A percentile compares a stretch with the other conserved stretches of the same genome.
Conservation (phyloP, 2,113 vertebrate genomes). For the Caretta caretta region DNA sequence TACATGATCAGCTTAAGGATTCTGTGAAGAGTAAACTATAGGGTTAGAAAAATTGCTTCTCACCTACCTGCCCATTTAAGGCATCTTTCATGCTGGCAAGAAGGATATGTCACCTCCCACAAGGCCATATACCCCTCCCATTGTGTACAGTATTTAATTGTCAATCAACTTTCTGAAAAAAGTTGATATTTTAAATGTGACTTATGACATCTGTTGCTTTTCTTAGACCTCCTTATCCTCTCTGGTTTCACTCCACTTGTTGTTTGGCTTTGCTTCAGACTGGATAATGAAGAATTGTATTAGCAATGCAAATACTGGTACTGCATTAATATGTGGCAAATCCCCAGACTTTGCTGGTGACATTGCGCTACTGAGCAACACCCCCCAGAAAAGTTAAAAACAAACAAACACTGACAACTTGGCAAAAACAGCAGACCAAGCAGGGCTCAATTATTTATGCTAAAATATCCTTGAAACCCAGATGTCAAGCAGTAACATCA, state of each 20-base stretch:
- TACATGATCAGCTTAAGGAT: neutral
- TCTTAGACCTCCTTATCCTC: neutral
- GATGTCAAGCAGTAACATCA: too few relatives aligned
- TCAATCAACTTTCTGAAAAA: neutral
- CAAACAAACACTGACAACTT: neutral
- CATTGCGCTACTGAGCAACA: too few relatives aligned
- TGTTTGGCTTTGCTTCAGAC: neutral
- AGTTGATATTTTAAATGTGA: neutral
- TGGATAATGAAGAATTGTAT: neutral
- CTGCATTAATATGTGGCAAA: too few relatives aligned
- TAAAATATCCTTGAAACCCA: neutral
- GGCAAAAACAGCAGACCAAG: neutral
- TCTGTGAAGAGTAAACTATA: neutral
- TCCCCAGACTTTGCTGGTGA: too few relatives aligned
- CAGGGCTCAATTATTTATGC: neutral
- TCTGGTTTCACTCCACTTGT: slow-evolving; percentile 5
- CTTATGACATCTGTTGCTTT: neutral
- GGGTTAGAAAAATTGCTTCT: neutral
- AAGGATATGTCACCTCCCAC: neutral
- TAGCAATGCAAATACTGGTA: too few relatives aligned
- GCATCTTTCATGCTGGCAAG: neutral
- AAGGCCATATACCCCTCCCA: neutral
- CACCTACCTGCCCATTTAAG: neutral
- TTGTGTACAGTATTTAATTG: neutral
- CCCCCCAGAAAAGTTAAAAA: too few relatives aligned